phyloP scores from a whole-genome alignment of 2,888 invertebrate genomes.

The Macaria notata region DNA sequence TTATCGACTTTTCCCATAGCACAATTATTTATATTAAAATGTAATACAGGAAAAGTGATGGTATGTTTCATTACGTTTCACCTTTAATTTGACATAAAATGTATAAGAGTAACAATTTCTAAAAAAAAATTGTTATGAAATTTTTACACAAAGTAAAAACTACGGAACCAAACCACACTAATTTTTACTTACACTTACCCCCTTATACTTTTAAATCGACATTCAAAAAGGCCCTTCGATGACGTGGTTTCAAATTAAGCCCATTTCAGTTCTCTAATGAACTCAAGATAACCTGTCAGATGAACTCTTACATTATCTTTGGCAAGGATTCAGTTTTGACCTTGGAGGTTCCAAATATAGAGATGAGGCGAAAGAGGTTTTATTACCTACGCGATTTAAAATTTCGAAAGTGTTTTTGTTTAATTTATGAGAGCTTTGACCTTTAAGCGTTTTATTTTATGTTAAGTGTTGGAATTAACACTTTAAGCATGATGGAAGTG shows the following conservation, averaged over 20 bases:
- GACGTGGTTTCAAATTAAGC: slow-evolving; percentile 29
- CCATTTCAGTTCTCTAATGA: slow-evolving; percentile 41
- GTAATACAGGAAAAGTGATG: neutral
- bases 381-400: too few species aligned
- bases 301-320: slow-evolving; percentile 18
- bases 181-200: neutral
- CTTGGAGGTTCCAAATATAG: slow-evolving; percentile 42
- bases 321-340: slow-evolving; percentile 21
- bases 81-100: neutral
- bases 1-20: neutral
- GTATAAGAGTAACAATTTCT: too few species aligned
- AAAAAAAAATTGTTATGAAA: too few species aligned
- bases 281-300: slow-evolving; percentile 36
- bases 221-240: slow-evolving; percentile 5
- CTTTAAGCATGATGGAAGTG: too few species aligned
- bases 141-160: neutral
- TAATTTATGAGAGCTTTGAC: too few species aligned
- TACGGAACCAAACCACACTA: neutral
- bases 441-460: too few species aligned
- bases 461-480: too few species aligned
- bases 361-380: slow-evolving; percentile 23
- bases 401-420: too few species aligned
- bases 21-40: neutral
- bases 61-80: neutral
- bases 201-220: too few species aligned